These are phyloP conservation scores for Brachionus rotundiformis DNA, from an alignment of 1,140 invertebrate genomes.

Conservation along the genomic window DNA sequence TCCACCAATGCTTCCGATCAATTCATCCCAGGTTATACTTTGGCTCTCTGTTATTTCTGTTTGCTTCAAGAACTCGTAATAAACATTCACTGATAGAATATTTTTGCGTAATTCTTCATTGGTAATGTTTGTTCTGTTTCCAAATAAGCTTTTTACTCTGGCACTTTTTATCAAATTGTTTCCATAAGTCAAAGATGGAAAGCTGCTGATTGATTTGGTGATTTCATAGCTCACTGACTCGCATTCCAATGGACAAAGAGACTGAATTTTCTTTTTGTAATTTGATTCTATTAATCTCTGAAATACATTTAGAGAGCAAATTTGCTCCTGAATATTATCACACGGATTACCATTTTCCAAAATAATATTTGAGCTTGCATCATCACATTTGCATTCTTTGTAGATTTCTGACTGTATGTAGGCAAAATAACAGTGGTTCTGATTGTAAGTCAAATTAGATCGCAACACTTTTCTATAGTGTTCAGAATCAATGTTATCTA, in stretches of 20 bases:
- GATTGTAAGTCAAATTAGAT: background rate
- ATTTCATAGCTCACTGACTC: background rate
- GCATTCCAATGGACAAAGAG: constrained; percentile 39
- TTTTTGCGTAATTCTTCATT: background rate
- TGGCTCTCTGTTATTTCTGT: background rate
- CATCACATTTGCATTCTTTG: constrained; percentile 10
- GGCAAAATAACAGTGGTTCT: background rate
- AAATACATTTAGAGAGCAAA: background rate
- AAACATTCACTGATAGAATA: background rate
- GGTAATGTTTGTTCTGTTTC: background rate
- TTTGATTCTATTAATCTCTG: background rate
- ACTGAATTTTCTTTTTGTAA: background rate
- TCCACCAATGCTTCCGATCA: constrained; percentile 30
- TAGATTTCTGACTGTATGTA: background rate
- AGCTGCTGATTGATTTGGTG: background rate
- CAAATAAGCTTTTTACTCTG: background rate
- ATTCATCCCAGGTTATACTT: background rate
- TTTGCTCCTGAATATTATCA: background rate
- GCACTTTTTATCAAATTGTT: background rate
- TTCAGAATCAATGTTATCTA: background rate
- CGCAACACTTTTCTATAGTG: background rate
- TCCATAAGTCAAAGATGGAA: background rate
- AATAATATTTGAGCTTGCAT: background rate
- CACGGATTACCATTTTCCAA: background rate
- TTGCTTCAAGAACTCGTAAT: background rate